A percentile compares a stretch with the other conserved stretches of the same genome.
These are phyloP conservation scores for Marcusenius ussheri DNA, from an alignment of 2,113 vertebrate species.

Conservation along the genomic window DNA sequence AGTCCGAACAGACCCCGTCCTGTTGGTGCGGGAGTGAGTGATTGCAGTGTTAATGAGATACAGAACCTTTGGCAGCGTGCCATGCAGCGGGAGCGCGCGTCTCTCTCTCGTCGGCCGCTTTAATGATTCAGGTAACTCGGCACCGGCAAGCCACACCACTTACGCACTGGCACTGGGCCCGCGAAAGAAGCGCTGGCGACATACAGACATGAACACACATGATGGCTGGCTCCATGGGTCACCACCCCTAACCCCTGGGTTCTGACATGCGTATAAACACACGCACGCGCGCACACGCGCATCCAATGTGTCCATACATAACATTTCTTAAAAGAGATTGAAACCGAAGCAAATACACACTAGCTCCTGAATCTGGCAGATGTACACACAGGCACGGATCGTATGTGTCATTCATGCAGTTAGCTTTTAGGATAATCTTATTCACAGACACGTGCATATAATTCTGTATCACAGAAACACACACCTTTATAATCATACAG, in stretches of 20 bases:
- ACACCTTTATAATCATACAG: neutral
- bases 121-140: neutral
- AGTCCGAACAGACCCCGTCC: neutral
- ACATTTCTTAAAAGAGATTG: neutral
- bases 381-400: neutral
- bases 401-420: neutral
- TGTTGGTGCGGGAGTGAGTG: neutral
- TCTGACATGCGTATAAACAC: neutral
- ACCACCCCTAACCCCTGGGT: neutral
- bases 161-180: neutral
- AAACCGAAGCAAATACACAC: constrained; percentile 2
- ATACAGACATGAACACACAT: neutral
- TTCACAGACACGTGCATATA: neutral
- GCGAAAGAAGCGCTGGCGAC: neutral
- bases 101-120: neutral
- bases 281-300: neutral
- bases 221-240: neutral
- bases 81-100: neutral
- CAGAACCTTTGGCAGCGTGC: neutral
- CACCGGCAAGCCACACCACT: neutral
- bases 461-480: neutral
- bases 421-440: neutral
- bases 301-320: neutral
- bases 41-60: neutral
- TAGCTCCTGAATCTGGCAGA: neutral